Percentiles rank a stretch among this genome's conserved stretches.
phyloP scores from a whole-genome alignment of 2,113 vertebrate species.

The Neopipo cinnamomea region DNA sequence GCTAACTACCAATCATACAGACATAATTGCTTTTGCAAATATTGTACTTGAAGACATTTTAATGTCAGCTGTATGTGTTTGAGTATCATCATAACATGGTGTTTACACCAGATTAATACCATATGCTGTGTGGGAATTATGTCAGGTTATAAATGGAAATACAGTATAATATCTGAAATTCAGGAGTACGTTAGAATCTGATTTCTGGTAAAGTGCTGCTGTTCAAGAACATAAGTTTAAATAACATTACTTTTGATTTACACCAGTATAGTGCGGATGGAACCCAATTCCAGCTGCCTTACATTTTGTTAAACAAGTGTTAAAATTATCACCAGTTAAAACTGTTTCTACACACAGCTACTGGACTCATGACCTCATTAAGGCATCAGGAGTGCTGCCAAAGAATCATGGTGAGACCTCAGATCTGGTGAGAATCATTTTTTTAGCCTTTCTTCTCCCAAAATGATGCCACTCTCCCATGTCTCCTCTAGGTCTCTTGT shows the following conservation, averaged over 20 bases:
- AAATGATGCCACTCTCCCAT: not conserved
- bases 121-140: constrained; percentile 71
- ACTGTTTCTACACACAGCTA: not conserved
- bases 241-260: constrained; percentile 15
- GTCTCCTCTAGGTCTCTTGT: constrained; percentile 1
- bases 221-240: constrained; percentile 26
- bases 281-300: not conserved
- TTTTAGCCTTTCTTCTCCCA: not conserved
- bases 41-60: constrained; percentile 65
- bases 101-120: constrained; percentile 69
- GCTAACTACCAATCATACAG: not conserved
- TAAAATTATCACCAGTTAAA: constrained; percentile 21
- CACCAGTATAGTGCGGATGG: not conserved
- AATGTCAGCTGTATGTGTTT: constrained; percentile 57
- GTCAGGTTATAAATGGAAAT: constrained; percentile 67
- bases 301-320: not conserved
- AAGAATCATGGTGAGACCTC: not conserved
- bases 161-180: constrained; percentile 55
- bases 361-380: not conserved
- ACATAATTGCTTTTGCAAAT: constrained; percentile 57
- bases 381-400: not conserved
- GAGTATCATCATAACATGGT: constrained; percentile 62
- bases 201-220: constrained; percentile 21
- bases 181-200: not conserved
- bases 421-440: not conserved